phyloP scores from a whole-genome alignment of 2,113 vertebrate species.

The Myiopsitta monachus region DNA sequence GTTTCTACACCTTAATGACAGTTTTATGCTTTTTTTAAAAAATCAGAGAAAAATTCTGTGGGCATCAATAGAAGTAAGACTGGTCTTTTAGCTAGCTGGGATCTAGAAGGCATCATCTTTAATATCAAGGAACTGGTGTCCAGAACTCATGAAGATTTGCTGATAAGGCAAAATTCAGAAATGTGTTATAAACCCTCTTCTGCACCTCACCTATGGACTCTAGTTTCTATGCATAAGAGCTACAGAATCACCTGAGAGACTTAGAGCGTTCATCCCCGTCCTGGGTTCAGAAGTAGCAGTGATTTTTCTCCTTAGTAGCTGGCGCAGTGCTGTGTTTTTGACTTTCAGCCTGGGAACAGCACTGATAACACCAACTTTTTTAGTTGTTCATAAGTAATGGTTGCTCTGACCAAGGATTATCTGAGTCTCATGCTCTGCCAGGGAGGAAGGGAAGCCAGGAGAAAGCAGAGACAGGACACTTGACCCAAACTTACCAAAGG shows the following conservation, averaged over 20 bases:
- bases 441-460: no score
- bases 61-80: background rate
- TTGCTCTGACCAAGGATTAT: no score
- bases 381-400: no score
- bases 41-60: background rate
- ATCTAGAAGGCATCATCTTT: background rate
- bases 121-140: background rate
- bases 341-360: no score
- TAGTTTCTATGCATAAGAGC: background rate
- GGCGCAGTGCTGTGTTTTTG: no score
- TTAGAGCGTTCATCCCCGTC: no score
- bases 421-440: no score
- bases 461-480: no score
- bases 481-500: no score
- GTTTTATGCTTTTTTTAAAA: background rate
- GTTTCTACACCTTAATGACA: background rate
- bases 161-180: background rate
- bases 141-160: background rate
- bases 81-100: background rate
- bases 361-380: no score
- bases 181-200: background rate
- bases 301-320: no score
- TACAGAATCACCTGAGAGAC: background rate
- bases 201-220: background rate
- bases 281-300: no score